Conservation (phyloP, 2,888 invertebrate genomes). For the Diaphora mendica region DNA sequence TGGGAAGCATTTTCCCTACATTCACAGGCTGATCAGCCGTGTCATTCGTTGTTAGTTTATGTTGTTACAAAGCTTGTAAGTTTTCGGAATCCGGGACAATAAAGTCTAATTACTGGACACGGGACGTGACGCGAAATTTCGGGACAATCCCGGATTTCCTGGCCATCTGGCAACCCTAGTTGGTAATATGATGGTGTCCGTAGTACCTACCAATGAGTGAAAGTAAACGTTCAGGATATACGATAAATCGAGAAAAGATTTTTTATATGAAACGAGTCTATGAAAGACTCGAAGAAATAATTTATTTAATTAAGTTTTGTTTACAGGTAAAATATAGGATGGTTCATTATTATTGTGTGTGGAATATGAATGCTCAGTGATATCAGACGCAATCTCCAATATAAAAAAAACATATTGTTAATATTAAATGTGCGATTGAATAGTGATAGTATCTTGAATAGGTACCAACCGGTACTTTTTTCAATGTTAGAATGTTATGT, state of each 20-base stretch:
- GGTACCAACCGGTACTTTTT: slow-evolving; percentile 15
- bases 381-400: slow-evolving; percentile 47
- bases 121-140: too few relatives aligned
- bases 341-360: not conserved
- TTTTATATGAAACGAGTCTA: not conserved
- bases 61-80: too few relatives aligned
- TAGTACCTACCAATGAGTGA: not conserved
- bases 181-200: slow-evolving; percentile 2
- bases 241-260: not conserved
- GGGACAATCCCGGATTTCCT: too few relatives aligned
- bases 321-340: not conserved
- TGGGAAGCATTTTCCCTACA: too few relatives aligned
- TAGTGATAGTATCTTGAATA: slow-evolving; percentile 22
- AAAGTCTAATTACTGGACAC: too few relatives aligned
- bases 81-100: too few relatives aligned
- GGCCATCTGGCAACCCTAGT: too few relatives aligned
- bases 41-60: too few relatives aligned
- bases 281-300: not conserved
- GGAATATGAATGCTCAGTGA: slow-evolving; percentile 2
- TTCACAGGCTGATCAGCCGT: too few relatives aligned
- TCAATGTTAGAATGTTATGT: slow-evolving; percentile 49
- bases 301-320: not conserved
- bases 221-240: not conserved
- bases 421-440: slow-evolving; percentile 3
- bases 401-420: slow-evolving; percentile 4